Percentiles rank a stretch among this genome's conserved stretches.
Evolutionary conservation across 2,113 vertebrate species (phyloP).

Genomic region (Cebidichthys violaceus): DNA sequence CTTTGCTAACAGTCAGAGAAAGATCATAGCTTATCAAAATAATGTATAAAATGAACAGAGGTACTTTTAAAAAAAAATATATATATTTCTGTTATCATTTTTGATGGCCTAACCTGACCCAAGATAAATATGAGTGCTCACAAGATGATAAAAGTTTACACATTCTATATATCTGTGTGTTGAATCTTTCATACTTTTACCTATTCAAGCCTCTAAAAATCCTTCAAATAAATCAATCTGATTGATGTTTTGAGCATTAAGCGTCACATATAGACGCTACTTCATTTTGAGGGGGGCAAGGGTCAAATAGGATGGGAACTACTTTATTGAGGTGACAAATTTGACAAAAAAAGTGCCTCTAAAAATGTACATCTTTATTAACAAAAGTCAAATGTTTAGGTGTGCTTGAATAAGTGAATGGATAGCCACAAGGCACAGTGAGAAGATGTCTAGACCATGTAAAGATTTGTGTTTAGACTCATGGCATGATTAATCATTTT

Average conservation of each 20-base stretch:
- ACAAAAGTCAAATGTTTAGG: not conserved
- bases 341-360: not conserved
- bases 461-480: not conserved
- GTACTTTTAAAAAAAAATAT: not conserved
- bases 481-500: constrained; percentile 46
- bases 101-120: not conserved
- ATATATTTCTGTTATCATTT: not conserved
- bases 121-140: not conserved
- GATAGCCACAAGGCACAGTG: not conserved
- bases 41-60: not conserved
- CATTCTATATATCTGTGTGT: not conserved
- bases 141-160: not conserved
- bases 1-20: not conserved
- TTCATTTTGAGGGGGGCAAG: not conserved
- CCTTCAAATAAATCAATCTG: not conserved
- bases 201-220: not conserved
- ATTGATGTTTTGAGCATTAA: not conserved
- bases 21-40: constrained; percentile 3
- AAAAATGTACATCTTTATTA: not conserved
- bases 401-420: constrained; percentile 11
- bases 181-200: not conserved
- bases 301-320: not conserved
- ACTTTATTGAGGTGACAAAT: not conserved
- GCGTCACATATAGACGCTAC: not conserved
- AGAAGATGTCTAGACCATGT: not conserved